Percentiles rank a stretch among this genome's conserved stretches.
Conservation (phyloP, 2,113 vertebrate species). For the Octodon degus region DNA sequence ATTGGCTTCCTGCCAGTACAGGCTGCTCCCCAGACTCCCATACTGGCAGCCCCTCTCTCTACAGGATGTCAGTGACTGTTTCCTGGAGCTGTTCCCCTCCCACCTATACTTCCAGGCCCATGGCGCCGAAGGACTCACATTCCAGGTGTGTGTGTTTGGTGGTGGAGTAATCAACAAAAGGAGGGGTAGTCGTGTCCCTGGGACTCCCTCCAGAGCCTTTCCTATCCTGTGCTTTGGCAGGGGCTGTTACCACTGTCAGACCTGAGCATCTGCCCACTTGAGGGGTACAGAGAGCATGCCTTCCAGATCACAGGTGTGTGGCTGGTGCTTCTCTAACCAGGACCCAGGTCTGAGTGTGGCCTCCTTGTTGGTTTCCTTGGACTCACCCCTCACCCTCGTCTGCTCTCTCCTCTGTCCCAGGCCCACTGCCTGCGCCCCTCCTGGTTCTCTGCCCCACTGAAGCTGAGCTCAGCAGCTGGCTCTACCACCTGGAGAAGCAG, state of each 20-base stretch:
- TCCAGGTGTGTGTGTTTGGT: conserved; percentile 88
- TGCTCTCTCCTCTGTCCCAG: conserved; percentile 77
- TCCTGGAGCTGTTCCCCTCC: conserved; percentile 95
- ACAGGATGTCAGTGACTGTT: conserved; percentile 95
- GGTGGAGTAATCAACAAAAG: neutral
- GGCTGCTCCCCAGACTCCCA: neutral
- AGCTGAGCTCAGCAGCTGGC: conserved; percentile 92
- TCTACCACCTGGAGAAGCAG: conserved; percentile 93
- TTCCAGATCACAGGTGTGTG: conserved; percentile 93
- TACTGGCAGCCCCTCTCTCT: neutral
- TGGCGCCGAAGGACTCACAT: conserved; percentile 91
- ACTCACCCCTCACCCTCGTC: neutral
- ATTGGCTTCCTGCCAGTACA: neutral
- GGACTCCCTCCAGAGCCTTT: neutral
- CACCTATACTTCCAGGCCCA: conserved; percentile 96
- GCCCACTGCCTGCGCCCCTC: conserved; percentile 93
- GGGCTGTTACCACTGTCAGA: conserved; percentile 94
- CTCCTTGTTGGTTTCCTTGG: neutral
- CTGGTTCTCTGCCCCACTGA: conserved; percentile 92
- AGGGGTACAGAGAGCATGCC: conserved; percentile 87
- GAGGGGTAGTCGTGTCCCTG: rapidly evolving
- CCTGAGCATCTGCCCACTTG: conserved; percentile 88
- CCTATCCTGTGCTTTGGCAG: conserved; percentile 81
- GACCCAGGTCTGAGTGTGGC: neutral
- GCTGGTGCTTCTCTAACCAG: neutral